Base-by-base conservation (phyloP, 2,888 invertebrate species). In the Spodoptera littoralis region DNA sequence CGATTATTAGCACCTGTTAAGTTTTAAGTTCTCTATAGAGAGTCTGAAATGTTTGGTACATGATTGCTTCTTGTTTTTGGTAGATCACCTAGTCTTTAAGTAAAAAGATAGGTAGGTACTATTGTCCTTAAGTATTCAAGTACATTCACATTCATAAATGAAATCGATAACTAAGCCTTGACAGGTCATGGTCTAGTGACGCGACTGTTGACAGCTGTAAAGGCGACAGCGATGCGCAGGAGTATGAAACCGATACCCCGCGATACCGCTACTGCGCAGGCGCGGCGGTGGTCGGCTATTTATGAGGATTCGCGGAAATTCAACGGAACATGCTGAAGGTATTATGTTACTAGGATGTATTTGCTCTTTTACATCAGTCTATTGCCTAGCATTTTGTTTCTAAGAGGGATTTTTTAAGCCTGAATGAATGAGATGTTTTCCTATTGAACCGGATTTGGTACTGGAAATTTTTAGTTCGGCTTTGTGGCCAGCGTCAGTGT, bases 251-350 rank as follows among this genome's bases (percentile, higher is more conserved):
- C 70, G 90, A 91, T 85, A 90, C 80, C 70, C 64, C 55, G 83
- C 70, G 86, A 87, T 84, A 90, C 81, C 76, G 71, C 65, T 70
- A 57, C 54, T 60, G 77, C 65, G 59, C 69, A 66, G 77, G 77
- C 83, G 81, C 46, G 84, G 13, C 51, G 90, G 90, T 91, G 90
- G 92, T 89, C 90, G 87, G 70, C 70, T 87, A 86, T 86, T 86
- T 84, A 78, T 79, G 84, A 84, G 76, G 80, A 75, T 91, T 91
- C 90, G 85, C 77, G 82, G 91, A 90, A 90, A 79, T 76, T 57
- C 61, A 59, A 61, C 72, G 63, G 59, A 80, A 79, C 74, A 70
- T 69, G 61, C 65, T 59, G 80, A 66, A 61, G 42, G 60, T 84
- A 84, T 89, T 83, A 64, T 44, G 76, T 89, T 89, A 85, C 88